These are phyloP conservation scores for Percopsis omiscomaycus DNA, from an alignment of 2,797 vertebrate species.

Conservation along the genomic window DNA sequence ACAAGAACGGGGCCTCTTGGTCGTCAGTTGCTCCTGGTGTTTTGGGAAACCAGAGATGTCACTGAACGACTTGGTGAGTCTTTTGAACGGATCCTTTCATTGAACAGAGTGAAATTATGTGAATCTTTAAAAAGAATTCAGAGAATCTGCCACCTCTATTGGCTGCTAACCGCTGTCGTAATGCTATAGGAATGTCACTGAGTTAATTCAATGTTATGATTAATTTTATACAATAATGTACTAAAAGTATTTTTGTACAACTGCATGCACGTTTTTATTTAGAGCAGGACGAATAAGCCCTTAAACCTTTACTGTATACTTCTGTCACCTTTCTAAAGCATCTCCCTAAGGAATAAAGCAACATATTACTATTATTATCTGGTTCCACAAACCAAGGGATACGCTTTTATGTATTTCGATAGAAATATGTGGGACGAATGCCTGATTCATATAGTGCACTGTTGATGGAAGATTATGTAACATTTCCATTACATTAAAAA, in stretches of 20 bases:
- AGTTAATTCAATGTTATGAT: too few species aligned
- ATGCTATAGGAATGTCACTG: too few species aligned
- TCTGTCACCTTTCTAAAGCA: conserved; percentile 8
- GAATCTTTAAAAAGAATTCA: conserved; percentile 30
- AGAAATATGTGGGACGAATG: conserved; percentile 26
- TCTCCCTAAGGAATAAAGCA: conserved; percentile 36
- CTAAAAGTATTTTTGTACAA: too few species aligned
- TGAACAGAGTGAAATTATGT: too few species aligned
- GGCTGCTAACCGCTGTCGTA: conserved; percentile 40
- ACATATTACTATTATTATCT: conserved; percentile 22
- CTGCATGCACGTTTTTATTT: too few species aligned
- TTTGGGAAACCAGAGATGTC: too few species aligned
- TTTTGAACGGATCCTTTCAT: too few species aligned
- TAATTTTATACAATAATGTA: too few species aligned
- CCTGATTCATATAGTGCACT: conserved; percentile 31
- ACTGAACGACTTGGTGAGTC: too few species aligned
- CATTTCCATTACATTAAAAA: conserved; percentile 13
- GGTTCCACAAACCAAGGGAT: conserved; percentile 28
- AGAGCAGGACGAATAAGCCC: too few species aligned
- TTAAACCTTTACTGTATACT: conserved; percentile 22
- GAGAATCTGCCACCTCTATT: conserved; percentile 9
- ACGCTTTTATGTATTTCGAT: conserved; percentile 24
- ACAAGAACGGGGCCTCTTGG: too few species aligned
- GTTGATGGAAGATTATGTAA: conserved; percentile 14
- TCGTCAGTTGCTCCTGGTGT: too few species aligned